A percentile compares a stretch with the other conserved stretches of the same genome.
Conservation (phyloP, 2,888 invertebrate genomes). For the Ceraclea dissimilis region DNA sequence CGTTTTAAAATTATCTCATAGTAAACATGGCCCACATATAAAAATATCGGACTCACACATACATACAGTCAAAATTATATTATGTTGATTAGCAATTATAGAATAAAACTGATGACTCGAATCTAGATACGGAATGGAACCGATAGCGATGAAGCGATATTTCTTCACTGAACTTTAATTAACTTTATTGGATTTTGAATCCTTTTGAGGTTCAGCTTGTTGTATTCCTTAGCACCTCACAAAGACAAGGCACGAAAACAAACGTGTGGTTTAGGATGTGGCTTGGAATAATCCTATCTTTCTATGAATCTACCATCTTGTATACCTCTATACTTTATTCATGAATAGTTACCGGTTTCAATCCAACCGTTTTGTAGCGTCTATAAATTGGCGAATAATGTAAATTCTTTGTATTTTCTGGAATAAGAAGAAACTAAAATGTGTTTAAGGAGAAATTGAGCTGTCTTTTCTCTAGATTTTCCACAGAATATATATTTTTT, state of each 20-base stretch:
- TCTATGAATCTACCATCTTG: background rate
- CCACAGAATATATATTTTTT: too few relatives aligned
- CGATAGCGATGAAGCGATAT: too few relatives aligned
- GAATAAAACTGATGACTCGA: too few relatives aligned
- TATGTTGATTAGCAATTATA: too few relatives aligned
- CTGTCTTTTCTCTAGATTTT: background rate
- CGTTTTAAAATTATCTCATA: too few relatives aligned
- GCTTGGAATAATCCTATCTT: background rate
- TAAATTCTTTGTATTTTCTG: background rate
- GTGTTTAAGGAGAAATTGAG: background rate
- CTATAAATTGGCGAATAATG: background rate
- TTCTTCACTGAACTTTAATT: background rate
- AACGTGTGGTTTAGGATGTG: background rate
- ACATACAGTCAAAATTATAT: too few relatives aligned
- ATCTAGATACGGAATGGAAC: too few relatives aligned
- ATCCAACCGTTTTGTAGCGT: background rate
- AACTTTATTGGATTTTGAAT: background rate
- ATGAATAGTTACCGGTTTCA: background rate
- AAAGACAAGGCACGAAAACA: background rate
- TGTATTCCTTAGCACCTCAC: background rate
- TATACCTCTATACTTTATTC: background rate
- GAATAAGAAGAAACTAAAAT: background rate
- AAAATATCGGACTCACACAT: too few relatives aligned
- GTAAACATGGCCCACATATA: too few relatives aligned
- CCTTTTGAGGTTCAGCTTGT: background rate